These are phyloP conservation scores for Tetrapedia diversipes DNA, from an alignment of 2,888 invertebrate species.

Conservation along the genomic window DNA sequence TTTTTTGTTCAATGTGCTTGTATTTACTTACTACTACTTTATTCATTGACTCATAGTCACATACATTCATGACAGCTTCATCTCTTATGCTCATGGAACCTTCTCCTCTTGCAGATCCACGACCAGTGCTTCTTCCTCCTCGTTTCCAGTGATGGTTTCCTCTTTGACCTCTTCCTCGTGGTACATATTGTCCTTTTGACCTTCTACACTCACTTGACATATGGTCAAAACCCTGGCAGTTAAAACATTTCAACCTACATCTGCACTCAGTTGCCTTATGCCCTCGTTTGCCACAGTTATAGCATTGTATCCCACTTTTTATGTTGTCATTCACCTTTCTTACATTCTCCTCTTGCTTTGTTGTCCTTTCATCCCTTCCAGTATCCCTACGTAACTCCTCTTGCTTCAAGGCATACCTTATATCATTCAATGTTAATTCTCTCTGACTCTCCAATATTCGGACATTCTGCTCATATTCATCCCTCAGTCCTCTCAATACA, in stretches of 20 bases:
- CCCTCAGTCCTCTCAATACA: conserved; percentile 2
- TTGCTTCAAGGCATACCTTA: conserved; percentile 22
- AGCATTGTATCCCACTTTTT: conserved; percentile 14
- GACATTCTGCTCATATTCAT: conserved; percentile 20
- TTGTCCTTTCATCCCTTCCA: not conserved
- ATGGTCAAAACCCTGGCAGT: conserved; percentile 22
- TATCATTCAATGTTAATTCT: not conserved
- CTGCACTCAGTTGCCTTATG: conserved; percentile 8
- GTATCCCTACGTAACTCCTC: conserved; percentile 9
- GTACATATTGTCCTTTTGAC: not conserved
- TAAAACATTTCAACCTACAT: conserved; percentile 14
- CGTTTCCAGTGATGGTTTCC: no score
- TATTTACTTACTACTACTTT: not conserved
- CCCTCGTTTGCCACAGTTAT: conserved; percentile 24
- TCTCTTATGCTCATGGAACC: not conserved
- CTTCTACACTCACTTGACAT: conserved; percentile 1
- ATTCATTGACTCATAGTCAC: not conserved
- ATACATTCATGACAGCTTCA: not conserved
- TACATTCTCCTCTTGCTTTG: no score
- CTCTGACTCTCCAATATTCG: conserved; percentile 15
- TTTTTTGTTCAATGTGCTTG: no score
- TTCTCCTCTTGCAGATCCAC: no score
- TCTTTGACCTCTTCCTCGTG: conserved; percentile 1
- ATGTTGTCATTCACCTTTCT: conserved; percentile 10
- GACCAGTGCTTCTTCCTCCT: no score